These are phyloP conservation scores for Tetragonula carbonaria DNA, from an alignment of 2,888 invertebrate species.

Conservation along the genomic window DNA sequence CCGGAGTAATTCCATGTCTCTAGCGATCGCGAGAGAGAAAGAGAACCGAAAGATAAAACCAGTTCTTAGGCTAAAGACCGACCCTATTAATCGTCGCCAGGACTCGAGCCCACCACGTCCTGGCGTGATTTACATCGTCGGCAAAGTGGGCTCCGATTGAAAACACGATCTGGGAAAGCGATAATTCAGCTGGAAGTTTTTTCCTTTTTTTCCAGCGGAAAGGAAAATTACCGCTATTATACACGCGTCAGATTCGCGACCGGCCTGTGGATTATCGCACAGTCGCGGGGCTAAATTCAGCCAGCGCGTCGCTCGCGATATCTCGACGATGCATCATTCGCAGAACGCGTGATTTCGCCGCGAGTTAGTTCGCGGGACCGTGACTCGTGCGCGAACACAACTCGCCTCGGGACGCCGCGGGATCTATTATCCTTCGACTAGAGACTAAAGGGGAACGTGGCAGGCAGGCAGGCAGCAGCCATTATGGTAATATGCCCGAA, in stretches of 20 bases:
- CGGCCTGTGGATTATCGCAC: neutral
- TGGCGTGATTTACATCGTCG: neutral
- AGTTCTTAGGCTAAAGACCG: no score
- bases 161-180: slow-evolving; percentile 15
- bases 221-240: slow-evolving; percentile 33
- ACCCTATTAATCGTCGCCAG: neutral
- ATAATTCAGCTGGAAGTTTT: slow-evolving; percentile 17
- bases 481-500: slow-evolving; percentile 68
- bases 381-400: neutral
- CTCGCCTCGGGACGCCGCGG: slow-evolving; percentile 9
- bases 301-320: neutral
- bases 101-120: neutral
- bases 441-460: slow-evolving; percentile 51
- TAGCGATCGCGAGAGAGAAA: no score
- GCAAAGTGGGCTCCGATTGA: slow-evolving; percentile 18
- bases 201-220: neutral
- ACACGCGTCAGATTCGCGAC: neutral
- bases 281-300: neutral
- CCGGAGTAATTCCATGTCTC: no score
- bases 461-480: slow-evolving; percentile 39
- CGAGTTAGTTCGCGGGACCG: no score
- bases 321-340: no score
- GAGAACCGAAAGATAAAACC: no score
- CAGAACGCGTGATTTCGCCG: no score
- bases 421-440: slow-evolving; percentile 72